Percentiles rank a stretch among this genome's conserved stretches.
Conservation (phyloP, 2,113 vertebrate species). For the Hippocampus zosterae region DNA sequence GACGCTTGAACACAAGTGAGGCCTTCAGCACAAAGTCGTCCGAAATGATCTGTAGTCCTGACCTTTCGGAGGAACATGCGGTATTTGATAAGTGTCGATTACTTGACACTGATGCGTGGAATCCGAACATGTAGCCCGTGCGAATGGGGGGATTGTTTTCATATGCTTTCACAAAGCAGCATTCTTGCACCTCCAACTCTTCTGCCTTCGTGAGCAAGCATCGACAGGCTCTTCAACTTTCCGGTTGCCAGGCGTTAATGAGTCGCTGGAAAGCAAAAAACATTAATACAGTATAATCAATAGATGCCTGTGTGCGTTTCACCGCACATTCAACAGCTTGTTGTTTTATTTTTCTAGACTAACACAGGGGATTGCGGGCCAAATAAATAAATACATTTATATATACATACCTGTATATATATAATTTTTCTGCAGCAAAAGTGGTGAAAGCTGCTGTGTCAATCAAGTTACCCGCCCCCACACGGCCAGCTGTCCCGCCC, state of each 20-base stretch:
- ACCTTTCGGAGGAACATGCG: neutral
- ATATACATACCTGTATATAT: no score
- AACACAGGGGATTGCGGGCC: conserved; percentile 37
- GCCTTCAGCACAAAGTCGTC: neutral
- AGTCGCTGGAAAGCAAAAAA: neutral
- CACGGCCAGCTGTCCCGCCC: conserved; percentile 1
- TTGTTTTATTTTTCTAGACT: neutral
- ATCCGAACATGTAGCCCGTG: neutral
- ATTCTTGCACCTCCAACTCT: conserved; percentile 35
- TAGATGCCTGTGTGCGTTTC: no score
- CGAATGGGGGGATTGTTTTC: neutral
- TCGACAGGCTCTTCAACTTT: conserved; percentile 26
- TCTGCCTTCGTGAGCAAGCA: conserved; percentile 33
- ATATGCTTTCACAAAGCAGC: conserved; percentile 7
- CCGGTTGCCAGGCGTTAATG: neutral
- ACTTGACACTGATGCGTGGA: neutral
- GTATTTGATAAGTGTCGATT: neutral
- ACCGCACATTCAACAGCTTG: neutral
- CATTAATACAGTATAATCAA: neutral
- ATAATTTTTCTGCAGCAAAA: no score
- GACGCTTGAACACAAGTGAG: neutral
- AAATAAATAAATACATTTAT: no score
- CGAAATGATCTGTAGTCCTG: neutral
- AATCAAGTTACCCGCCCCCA: conserved; percentile 51
- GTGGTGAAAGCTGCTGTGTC: conserved; percentile 14